Conservation (phyloP, 2,888 invertebrate genomes). For the Trachelus iudaicus region DNA sequence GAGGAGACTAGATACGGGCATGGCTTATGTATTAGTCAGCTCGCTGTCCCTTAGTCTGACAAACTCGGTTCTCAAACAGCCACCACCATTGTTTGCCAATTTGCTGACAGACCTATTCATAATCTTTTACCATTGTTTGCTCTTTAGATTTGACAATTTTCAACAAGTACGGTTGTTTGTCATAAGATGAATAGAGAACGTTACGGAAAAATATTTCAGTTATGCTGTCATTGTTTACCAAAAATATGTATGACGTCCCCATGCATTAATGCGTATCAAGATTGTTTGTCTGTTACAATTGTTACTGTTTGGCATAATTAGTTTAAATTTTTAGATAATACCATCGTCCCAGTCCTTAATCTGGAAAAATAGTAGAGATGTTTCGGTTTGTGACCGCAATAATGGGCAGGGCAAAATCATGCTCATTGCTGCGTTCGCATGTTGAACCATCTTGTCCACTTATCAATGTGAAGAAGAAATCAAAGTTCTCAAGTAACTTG, state of each 20-base stretch:
- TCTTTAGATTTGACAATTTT: slow-evolving; percentile 4
- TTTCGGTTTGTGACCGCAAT: slow-evolving; percentile 68
- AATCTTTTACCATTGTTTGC: slow-evolving; percentile 27
- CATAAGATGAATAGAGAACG: not conserved
- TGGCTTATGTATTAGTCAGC: slow-evolving; percentile 39
- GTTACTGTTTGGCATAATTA: not conserved
- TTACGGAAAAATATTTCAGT: not conserved
- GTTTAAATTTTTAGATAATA: not conserved
- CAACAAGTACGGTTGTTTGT: not conserved
- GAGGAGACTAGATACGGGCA: slow-evolving; percentile 32
- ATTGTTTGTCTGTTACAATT: not conserved
- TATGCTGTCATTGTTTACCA: not conserved
- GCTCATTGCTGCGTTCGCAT: slow-evolving; percentile 63
- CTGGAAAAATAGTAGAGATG: slow-evolving; percentile 35
- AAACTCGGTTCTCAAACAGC: slow-evolving; percentile 23
- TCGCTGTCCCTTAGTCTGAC: slow-evolving; percentile 32
- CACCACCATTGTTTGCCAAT: slow-evolving; percentile 44
- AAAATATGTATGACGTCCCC: not conserved
- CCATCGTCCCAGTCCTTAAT: not conserved
- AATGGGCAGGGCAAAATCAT: slow-evolving; percentile 59
- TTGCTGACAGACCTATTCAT: slow-evolving; percentile 27
- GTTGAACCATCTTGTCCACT: slow-evolving; percentile 39
- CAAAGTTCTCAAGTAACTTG: not conserved
- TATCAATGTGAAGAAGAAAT: slow-evolving; percentile 2
- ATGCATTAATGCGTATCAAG: not conserved